Evolutionary conservation across 2,113 vertebrate genomes (phyloP), one percentile per base, ranked within the genome.

Genomic region (Varanus salvator): DNA sequence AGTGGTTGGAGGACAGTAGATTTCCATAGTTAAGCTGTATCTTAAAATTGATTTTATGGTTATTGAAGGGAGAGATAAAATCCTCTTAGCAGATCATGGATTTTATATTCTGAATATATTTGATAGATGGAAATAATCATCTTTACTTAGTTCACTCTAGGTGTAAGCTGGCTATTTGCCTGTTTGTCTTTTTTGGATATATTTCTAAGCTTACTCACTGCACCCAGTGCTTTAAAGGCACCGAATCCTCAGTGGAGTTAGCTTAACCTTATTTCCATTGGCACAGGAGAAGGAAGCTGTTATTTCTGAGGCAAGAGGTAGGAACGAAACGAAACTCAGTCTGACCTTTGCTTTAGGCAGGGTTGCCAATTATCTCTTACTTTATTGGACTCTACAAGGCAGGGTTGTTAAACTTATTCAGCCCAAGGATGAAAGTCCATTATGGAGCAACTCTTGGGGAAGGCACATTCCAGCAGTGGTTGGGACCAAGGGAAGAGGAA

Each of bases 61-160:
- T 78, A 85, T 85, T 90, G 88, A 44, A 90, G 57, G 82, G 25
- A 80, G 74, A 68, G 50, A 80, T 89, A 69, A 57, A 54, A 71
- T 90, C 86, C 64, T 90, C 64, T 80, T 85, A 89, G 57, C 44
- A 89, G 88, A 85, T 85, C 82, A 89, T 85, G 44, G 54, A 85
- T 84, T 85, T 89, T 85, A 71, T 85, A 78, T 78, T 71, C 64
- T 90, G 83, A 90, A 85, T 80, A 48, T 71, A 60, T 29, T 78
- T 85, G 82, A 85, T 90, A 75, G 74, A 14, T 78, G 74, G 64
- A 85, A 85, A 90, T 85, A 90, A 85, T 54, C 25, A 52, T 29
- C 44, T 77, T 54, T 68, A 77, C 44, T 89, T 27, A 80, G 74
- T 83, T 78, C 60, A 68, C 15, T 78, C 25, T 57, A 54, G n/a